Evolutionary conservation across 2,888 invertebrate species (phyloP), one percentile per base, ranked within the genome.

Genomic region (Mythimna pallens): DNA sequence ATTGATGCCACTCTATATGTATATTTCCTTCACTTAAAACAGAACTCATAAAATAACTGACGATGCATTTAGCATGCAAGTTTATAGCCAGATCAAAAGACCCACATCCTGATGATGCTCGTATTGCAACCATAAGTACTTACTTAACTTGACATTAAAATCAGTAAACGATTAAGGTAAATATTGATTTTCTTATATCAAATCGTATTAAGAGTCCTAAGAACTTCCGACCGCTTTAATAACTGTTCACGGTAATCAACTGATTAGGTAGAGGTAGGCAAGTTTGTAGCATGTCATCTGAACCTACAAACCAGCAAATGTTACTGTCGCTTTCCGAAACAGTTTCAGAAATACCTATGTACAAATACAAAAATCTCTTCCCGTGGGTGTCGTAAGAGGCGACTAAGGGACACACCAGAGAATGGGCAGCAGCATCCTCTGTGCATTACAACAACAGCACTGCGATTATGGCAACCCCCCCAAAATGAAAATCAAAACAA

Each of bases 1-100:
- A 12, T 52, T 58, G 30, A 71, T 43, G 5, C 7, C n/a, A 20
- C 30, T 59, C 7, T 72, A 62, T 14, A 25, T n/a, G n/a, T n/a
- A n/a, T 25, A 40, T 30, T 73, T 57, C 25, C 50, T 57, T 20
- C 57, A 36, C 20, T 58, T 54, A 59, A 58, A 61, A 55, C n/a
- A 47, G 59, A 64, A 50, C 63, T 64, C 64, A 47, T 76, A 50
- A 76, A 59, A 54, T 54, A 64, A 54, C 36, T 63, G 70, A 64
- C 22, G 57, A 43, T 59, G 52, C 57, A 68, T 65, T 71, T 43
- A 73, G 64, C 64, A 52, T 47, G 2, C 20, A 3, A 54, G 57
- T 62, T 57, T 68, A 78, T 59, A 25, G 36, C 62, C 17, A 68
- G 65, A 74, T 68, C 65, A 54, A 74, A 69, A 54, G 57, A 50